Evolutionary conservation across 2,113 vertebrate species (phyloP).

Genomic region (Miniopterus natalensis): DNA sequence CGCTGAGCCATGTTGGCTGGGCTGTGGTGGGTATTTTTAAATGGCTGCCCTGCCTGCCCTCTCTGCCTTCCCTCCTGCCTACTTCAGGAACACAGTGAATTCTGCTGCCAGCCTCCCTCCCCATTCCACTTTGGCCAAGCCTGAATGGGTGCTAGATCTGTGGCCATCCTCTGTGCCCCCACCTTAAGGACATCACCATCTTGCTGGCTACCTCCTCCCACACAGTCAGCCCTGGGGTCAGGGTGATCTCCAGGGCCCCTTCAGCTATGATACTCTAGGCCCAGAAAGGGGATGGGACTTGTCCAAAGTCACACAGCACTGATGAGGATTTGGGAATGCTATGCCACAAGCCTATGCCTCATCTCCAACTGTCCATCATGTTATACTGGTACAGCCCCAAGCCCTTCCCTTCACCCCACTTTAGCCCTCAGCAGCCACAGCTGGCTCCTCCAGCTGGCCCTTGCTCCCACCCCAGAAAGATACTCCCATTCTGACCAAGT

Average conservation of each 20-base stretch:
- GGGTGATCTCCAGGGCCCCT: neutral
- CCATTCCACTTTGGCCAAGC: neutral
- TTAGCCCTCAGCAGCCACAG: neutral
- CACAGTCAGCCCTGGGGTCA: neutral
- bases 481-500: neutral
- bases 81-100: conserved; percentile 28
- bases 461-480: conserved; percentile 20
- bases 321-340: neutral
- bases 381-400: neutral
- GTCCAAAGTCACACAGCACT: conserved; percentile 20
- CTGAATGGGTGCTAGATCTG: neutral
- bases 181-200: neutral
- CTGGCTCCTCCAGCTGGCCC: neutral
- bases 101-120: neutral
- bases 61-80: neutral
- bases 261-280: neutral
- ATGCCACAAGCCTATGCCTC: neutral
- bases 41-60: neutral
- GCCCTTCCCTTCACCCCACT: neutral
- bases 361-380: neutral
- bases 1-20: neutral
- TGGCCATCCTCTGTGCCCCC: neutral
- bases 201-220: neutral
- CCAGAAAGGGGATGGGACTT: neutral
- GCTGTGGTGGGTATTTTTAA: conserved; percentile 48